Base-by-base conservation (phyloP, 2,888 invertebrate genomes). In the Eueremaeus valkanovi region DNA sequence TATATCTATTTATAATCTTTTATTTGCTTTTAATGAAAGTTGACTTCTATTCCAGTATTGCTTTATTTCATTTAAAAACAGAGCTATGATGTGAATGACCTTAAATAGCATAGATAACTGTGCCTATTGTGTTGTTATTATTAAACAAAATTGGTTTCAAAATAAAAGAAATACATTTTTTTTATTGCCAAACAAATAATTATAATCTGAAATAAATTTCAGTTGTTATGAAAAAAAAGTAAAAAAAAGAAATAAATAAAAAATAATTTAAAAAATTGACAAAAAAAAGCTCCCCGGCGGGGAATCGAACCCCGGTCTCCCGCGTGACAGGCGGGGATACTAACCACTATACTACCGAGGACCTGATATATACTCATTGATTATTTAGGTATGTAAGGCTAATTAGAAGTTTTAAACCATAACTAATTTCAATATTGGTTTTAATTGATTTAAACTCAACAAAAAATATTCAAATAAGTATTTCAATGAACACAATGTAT, bases 271-370 rank as follows among this genome's bases (percentile, higher is more conserved):
- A 45, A 51, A 73, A 45, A 55, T 49, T 6, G 5, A 73, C 31
- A 73, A 73, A 80, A 78, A 79, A 49, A 63, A 75, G 79, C 84
- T 85, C 84, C 84, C 84, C 84, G 84, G 83, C 84, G 83, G 85
- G 85, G 85, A 85, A 85, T 85, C 84, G 85, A 85, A 85, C 85
- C 84, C 84, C 83, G 84, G 73, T 76, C 76, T 73, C 58, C 76
- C 66, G 63, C 73, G 76, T 76, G 76, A 76, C 76, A 76, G 73
- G 84, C 85, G 84, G 85, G 84, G 84, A 85, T 85, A 85, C 85
- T 85, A 80, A 84, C 85, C 85, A 85, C 85, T 85, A 85, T 85
- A 85, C 85, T 84, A 85, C 82, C 84, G 84, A 84, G 84, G 84
- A 84, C 11, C 11, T 36, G 11, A 36, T 36, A 36, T 11, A 36